Evolutionary conservation across 1,140 invertebrate species (phyloP).

Genomic region (Venustaconcha ellipsiformis): DNA sequence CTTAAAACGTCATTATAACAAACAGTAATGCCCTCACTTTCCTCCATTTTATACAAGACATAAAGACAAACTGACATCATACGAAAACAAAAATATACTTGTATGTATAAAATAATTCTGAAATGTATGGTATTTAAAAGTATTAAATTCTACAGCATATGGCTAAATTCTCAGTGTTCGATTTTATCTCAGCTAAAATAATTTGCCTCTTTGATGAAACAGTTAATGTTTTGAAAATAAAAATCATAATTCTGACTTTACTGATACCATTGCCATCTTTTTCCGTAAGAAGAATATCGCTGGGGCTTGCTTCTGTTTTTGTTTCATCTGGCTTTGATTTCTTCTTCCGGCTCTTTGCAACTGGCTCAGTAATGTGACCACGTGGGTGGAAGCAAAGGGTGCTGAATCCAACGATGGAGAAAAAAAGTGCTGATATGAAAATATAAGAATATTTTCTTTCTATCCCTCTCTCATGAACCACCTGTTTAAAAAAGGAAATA

Average conservation of each 20-base stretch:
- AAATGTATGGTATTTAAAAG: no score
- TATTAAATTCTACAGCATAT: no score
- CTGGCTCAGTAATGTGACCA: slow-evolving; percentile 12
- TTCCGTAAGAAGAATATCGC: background rate
- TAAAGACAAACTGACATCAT: no score
- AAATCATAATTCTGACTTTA: background rate
- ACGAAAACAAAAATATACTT: no score
- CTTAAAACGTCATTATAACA: no score
- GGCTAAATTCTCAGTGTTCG: no score
- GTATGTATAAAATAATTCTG: no score
- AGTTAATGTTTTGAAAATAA: no score
- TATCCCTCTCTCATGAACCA: slow-evolving; percentile 16
- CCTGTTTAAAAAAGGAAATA: background rate
- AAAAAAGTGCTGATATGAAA: slow-evolving; percentile 7
- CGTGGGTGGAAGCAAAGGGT: slow-evolving; percentile 22
- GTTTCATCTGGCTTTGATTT: background rate
- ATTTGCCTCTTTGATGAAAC: no score
- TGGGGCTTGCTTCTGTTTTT: background rate
- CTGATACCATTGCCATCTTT: background rate
- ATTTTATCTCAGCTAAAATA: no score
- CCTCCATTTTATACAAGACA: no score
- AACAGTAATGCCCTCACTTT: no score
- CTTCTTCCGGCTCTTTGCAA: slow-evolving; percentile 2
- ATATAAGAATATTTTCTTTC: slow-evolving; percentile 15
- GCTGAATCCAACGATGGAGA: slow-evolving; percentile 12